Base-by-base conservation (phyloP, 2,888 invertebrate species). In the Leucoma salicis region DNA sequence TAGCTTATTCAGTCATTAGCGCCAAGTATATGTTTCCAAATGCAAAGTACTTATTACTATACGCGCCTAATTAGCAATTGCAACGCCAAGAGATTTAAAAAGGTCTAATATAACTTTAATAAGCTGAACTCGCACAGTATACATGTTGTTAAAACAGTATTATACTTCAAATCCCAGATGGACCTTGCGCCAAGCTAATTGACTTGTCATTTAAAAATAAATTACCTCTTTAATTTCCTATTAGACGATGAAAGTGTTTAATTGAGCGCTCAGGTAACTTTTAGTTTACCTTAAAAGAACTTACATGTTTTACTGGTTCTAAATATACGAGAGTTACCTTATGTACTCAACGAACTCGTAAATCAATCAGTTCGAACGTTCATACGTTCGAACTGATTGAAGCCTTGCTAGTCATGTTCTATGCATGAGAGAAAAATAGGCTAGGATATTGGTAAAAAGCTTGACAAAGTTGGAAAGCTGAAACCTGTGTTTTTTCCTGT, bases 181-280 rank as follows among this genome's bases (percentile, higher is more conserved):
- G n/a, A n/a, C n/a, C n/a, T n/a, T n/a, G n/a, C n/a, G n/a, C 21
- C 16, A 8, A 33, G 5, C 5, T 63, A 67, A 70, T 70, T 54
- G 61, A 51, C 44, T 49, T 48, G 51, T 55, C 57, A 57, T 31
- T 56, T 44, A 51, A 52, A 52, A 53, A 37, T 39, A 39, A 34
- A 44, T 42, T 52, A 35, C 39, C 39, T 46, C 50, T 44, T 39
- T 50, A 46, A 53, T 48, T 46, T 42, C 44, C 52, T 39, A 56
- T 66, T 63, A 66, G 49, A 68, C 57, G 60, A 71, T 53, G 72
- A 76, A 71, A 74, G 74, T 66, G 61, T 66, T 56, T 70, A 68
- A 73, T 70, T 67, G 63, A 69, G 66, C 53, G 21, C 57, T 21
- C 46, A 10, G 27, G 55, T 49, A 42, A 32, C 65, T 66, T 70